Evolutionary conservation across 1,140 invertebrate genomes (phyloP).

Genomic region (Tetramorium alpestre): DNA sequence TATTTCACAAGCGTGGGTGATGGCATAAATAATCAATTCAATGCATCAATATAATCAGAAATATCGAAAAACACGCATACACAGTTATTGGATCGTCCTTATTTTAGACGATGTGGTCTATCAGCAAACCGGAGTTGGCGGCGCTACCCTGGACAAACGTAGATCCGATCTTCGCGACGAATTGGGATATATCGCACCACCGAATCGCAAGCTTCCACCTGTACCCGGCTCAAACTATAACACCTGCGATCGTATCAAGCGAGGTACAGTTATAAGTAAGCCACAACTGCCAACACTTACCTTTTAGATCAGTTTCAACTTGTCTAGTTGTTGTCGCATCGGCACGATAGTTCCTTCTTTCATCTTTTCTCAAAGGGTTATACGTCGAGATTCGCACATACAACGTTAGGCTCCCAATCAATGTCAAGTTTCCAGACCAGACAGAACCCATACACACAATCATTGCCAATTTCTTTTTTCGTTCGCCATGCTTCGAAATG

Average conservation of each 20-base stretch:
- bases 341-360: conserved; percentile 75
- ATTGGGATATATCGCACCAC: conserved; percentile 96
- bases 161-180: conserved; percentile 94
- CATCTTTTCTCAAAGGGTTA: conserved; percentile 52
- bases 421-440: not conserved
- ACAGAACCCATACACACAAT: conserved; percentile 61
- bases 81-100: conserved; percentile 17
- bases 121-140: conserved; percentile 91
- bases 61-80: no score
- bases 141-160: conserved; percentile 94
- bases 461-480: conserved; percentile 68
- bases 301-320: conserved; percentile 78
- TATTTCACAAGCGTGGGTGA: conserved; percentile 57
- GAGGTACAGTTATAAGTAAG: conserved; percentile 96
- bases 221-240: conserved; percentile 97
- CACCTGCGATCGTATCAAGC: conserved; percentile 96
- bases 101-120: conserved; percentile 94
- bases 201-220: conserved; percentile 95
- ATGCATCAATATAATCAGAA: conserved; percentile 44
- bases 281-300: conserved; percentile 83
- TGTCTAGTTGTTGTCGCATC: conserved; percentile 78
- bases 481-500: conserved; percentile 76
- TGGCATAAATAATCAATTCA: conserved; percentile 48
- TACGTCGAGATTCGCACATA: conserved; percentile 35
- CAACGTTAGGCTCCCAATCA: conserved; percentile 18